Base-by-base conservation (phyloP, 2,797 vertebrate genomes). In the Austrolebias charrua region DNA sequence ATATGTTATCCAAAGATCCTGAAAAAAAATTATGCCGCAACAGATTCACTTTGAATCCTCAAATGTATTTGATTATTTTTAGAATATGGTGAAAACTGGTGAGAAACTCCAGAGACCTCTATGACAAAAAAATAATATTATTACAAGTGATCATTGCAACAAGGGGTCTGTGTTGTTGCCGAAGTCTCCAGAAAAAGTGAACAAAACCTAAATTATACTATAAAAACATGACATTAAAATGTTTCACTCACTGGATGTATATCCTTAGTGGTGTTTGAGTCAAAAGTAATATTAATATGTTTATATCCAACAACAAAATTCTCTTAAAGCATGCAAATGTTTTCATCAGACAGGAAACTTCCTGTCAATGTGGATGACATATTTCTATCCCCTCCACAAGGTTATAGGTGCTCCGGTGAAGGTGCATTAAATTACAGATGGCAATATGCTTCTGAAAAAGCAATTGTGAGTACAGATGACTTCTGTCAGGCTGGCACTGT, bases 331-430 rank as follows among this genome's bases (percentile, higher is more conserved):
- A 49, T 60, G 16, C 66, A 65, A 82, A 77, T 82, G 64, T 29
- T 70, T 71, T 71, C 69, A 72, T 85, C 76, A 81, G 75, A 83
- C 69, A 63, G 77, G 76, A 73, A 67, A 64, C 56, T 14, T 73
- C 45, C 80, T 84, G 82, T 75, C 74, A 78, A 71, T 71, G 64
- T 70, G 81, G 67, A 90, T 87, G 69, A 71, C 72, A 88, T 70
- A 81, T 84, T 83, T 82, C 56, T 55, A 76, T 76, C 81, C 81
- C 60, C 79, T 43, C 82, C 82, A 84, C 85, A 91, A 90, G 87
- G 85, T 86, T 88, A 85, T 55, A 80, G 66, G 52, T 68, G 60
- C 69, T 63, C 57, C 31, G 69, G 28, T 78, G 61, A 81, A 66
- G 71, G 52, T 75, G 76, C 79, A 85, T 90, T 84, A 85, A 88